A percentile compares a stretch with the other conserved stretches of the same genome.
These are phyloP conservation scores for Amphiura filiformis DNA, from an alignment of 35 echinoderm and acorn worm species.

Conservation along the genomic window DNA sequence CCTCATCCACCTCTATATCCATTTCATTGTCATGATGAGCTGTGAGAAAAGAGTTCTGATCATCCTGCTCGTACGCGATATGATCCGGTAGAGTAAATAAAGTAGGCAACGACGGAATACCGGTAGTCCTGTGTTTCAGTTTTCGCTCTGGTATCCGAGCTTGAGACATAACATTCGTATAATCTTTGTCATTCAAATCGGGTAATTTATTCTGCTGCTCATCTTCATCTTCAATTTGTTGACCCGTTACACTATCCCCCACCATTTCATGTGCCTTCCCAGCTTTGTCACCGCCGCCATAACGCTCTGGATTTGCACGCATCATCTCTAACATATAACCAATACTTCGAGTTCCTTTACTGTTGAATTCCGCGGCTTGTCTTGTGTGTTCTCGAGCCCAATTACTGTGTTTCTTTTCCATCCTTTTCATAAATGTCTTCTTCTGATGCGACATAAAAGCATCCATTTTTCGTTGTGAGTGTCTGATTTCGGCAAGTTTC, in stretches of 20 bases:
- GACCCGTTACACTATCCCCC: background rate
- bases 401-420: slow-evolving; percentile 52
- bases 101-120: no score
- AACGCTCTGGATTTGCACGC: background rate
- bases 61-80: no score
- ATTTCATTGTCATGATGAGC: no score
- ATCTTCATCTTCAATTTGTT: background rate
- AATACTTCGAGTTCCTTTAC: background rate
- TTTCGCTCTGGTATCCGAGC: no score
- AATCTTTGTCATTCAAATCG: background rate
- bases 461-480: slow-evolving; percentile 30
- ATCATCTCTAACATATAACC: background rate
- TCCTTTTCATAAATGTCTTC: slow-evolving; percentile 53
- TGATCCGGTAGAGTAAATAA: no score
- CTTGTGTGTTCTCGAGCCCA: slow-evolving; percentile 59
- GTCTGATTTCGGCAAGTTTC: slow-evolving; percentile 54
- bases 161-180: no score
- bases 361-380: slow-evolving; percentile 28
- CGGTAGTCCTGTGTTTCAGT: no score
- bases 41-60: no score
- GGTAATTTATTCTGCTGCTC: background rate
- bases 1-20: background rate
- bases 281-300: background rate
- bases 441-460: slow-evolving; percentile 55
- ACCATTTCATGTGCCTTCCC: background rate